phyloP scores from a whole-genome alignment of 2,888 invertebrate species.

The Acleris sparsana region DNA sequence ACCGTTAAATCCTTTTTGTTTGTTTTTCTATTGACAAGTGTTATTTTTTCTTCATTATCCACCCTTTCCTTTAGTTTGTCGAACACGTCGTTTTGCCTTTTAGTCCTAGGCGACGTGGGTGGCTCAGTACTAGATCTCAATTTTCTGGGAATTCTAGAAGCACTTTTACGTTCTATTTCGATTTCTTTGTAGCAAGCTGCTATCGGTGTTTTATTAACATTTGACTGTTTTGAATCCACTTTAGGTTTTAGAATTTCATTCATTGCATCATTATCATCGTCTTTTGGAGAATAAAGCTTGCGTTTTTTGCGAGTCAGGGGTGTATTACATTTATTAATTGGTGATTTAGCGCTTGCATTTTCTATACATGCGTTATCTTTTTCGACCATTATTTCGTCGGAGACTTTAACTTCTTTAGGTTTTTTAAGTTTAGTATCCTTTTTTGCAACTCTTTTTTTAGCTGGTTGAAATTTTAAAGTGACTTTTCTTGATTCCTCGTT shows the following conservation, averaged over 20 bases:
- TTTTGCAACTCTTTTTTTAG: conserved; percentile 15
- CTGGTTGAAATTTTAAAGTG: conserved; percentile 12
- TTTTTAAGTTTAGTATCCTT: conserved; percentile 7
- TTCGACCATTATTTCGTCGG: not conserved
- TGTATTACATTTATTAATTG: conserved; percentile 26
- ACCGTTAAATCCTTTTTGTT: conserved; percentile 45
- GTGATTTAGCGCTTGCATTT: conserved; percentile 16
- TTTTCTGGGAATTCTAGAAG: conserved; percentile 48
- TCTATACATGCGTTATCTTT: conserved; percentile 7
- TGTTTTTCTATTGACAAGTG: conserved; percentile 19
- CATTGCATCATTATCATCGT: conserved; percentile 45
- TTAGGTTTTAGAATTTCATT: conserved; percentile 42
- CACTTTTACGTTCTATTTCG: conserved; percentile 56
- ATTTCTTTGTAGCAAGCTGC: conserved; percentile 65
- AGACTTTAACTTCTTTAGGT: conserved; percentile 3
- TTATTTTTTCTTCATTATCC: conserved; percentile 52
- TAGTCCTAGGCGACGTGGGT: conserved; percentile 55
- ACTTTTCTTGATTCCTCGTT: not conserved
- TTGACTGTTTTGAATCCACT: conserved; percentile 44
- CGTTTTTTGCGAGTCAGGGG: conserved; percentile 55
- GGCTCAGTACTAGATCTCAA: conserved; percentile 39
- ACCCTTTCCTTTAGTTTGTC: conserved; percentile 59
- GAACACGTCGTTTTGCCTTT: conserved; percentile 58
- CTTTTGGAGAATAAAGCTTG: conserved; percentile 71
- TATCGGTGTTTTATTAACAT: conserved; percentile 48